These are phyloP conservation scores for Oxyteleia sp. DNA, from an alignment of 2,888 invertebrate species.

Conservation along the genomic window DNA sequence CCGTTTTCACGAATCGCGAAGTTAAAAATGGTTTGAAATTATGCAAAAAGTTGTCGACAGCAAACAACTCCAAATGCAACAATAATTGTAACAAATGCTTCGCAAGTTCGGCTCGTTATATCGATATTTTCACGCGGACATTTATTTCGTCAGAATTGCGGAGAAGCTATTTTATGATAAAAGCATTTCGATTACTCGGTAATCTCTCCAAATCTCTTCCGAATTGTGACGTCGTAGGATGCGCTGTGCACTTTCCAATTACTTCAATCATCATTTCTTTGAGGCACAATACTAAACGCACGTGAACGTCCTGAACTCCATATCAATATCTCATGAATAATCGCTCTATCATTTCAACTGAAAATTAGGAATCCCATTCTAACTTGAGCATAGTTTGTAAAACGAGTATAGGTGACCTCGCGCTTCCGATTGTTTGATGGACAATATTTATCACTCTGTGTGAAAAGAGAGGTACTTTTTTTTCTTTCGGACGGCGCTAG, in stretches of 20 bases:
- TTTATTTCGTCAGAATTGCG: conserved; percentile 44
- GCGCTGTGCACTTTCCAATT: conserved; percentile 55
- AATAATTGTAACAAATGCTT: conserved; percentile 28
- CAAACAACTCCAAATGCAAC: not conserved
- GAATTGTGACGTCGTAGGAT: conserved; percentile 62
- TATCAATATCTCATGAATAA: conserved; percentile 58
- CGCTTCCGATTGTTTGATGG: conserved; percentile 34
- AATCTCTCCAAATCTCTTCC: conserved; percentile 72
- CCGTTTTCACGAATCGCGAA: too few relatives aligned
- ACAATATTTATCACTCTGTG: conserved; percentile 41
- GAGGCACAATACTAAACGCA: conserved; percentile 45
- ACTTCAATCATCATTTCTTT: conserved; percentile 56
- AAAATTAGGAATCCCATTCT: conserved; percentile 36
- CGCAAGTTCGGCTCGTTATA: not conserved
- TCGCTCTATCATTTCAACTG: conserved; percentile 36
- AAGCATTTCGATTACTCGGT: conserved; percentile 59
- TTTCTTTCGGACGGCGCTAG: not conserved
- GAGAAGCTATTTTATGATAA: conserved; percentile 51
- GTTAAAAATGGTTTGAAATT: too few relatives aligned
- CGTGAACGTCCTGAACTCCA: conserved; percentile 53
- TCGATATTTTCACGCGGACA: conserved; percentile 26
- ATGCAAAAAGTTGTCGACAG: too few relatives aligned
- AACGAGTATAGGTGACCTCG: conserved; percentile 34
- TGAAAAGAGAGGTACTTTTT: conserved; percentile 19
- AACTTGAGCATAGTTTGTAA: conserved; percentile 47